Conservation (phyloP, 2,113 vertebrate genomes). For the Rhadina sibilatrix region DNA sequence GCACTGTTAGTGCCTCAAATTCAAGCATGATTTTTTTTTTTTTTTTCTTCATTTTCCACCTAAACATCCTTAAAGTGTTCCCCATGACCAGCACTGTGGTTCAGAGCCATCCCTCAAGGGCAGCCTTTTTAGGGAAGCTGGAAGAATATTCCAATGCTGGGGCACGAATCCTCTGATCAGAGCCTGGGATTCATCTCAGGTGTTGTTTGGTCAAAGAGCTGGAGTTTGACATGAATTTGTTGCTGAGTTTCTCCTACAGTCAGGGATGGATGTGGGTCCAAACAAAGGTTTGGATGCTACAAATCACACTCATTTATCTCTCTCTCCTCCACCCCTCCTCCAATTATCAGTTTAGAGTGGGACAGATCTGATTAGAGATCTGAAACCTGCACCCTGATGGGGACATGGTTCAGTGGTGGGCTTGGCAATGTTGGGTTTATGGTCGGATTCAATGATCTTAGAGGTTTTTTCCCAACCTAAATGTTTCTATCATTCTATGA, state of each 20-base stretch:
- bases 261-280: neutral
- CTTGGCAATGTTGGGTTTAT: neutral
- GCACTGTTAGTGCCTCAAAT: neutral
- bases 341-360: neutral
- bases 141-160: neutral
- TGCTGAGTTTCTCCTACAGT: neutral
- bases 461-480: neutral
- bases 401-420: neutral
- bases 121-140: neutral
- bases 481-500: neutral
- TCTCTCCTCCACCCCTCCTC: neutral
- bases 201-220: neutral
- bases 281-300: too few relatives aligned
- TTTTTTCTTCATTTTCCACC: neutral
- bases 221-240: neutral
- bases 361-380: neutral
- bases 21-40: neutral
- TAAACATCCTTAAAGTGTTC: neutral
- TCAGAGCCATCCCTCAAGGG: neutral
- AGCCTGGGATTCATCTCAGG: neutral
- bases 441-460: neutral
- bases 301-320: neutral
- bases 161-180: neutral
- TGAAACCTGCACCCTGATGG: neutral
- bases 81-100: neutral